Evolutionary conservation across 2,797 vertebrate species (phyloP).

Genomic region (Hypotaenidia okinawae): DNA sequence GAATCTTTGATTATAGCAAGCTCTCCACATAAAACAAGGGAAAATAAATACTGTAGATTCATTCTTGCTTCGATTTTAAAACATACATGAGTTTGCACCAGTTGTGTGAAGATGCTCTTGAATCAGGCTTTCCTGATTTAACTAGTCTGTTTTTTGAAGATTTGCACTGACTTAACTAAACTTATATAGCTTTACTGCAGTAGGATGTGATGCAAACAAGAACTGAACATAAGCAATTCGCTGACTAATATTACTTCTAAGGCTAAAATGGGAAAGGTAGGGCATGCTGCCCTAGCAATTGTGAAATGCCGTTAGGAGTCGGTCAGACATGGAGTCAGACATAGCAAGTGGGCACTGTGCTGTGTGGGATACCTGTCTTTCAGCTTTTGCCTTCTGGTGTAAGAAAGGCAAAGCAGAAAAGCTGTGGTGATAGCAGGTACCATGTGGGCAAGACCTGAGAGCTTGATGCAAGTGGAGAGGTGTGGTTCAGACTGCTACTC

Average conservation of each 20-base stretch:
- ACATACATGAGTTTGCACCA: background rate
- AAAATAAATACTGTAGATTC: background rate
- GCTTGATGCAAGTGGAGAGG: background rate
- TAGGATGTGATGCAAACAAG: background rate
- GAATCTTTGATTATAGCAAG: background rate
- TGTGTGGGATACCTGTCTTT: background rate
- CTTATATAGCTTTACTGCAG: background rate
- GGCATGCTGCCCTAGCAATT: background rate
- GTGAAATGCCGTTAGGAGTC: background rate
- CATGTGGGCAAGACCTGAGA: accelerated
- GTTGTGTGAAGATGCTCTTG: background rate
- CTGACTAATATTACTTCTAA: background rate
- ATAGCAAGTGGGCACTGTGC: background rate
- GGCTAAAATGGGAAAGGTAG: background rate
- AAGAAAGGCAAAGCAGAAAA: background rate
- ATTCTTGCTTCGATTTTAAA: background rate
- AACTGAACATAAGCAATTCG: background rate
- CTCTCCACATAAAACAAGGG: background rate
- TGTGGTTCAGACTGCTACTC: background rate
- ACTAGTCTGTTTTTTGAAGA: background rate
- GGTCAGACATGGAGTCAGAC: background rate
- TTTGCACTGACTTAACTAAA: background rate
- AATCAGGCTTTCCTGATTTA: background rate
- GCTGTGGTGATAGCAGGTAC: background rate
- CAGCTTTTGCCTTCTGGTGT: background rate